Conservation (phyloP, 1,140 invertebrate species). For the Mya arenaria region DNA sequence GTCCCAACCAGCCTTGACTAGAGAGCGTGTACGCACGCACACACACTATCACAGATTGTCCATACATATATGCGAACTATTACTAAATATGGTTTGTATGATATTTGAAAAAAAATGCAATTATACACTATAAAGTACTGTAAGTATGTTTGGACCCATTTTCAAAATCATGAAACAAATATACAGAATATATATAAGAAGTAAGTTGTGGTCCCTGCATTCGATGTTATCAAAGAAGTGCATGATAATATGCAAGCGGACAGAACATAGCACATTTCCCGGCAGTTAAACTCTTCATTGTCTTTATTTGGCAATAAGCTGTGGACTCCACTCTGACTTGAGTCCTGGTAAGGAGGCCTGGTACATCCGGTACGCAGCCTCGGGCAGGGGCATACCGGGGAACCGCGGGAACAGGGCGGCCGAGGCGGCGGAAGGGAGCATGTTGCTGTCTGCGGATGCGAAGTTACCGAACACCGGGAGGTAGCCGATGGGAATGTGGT, state of each 20-base stretch:
- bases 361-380: conserved; percentile 37
- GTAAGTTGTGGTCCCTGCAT: no score
- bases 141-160: no score
- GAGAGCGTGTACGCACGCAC: no score
- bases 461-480: conserved; percentile 33
- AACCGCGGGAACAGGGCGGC: conserved; percentile 22
- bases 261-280: background rate
- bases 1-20: no score
- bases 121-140: no score
- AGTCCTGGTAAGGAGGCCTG: conserved; percentile 16
- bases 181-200: no score
- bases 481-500: conserved; percentile 29
- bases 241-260: background rate
- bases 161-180: no score
- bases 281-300: background rate
- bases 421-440: background rate
- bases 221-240: background rate
- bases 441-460: background rate
- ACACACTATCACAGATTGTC: no score
- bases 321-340: background rate
- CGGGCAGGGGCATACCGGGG: conserved; percentile 7
- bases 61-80: no score
- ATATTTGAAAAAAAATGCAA: no score
- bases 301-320: conserved; percentile 28
- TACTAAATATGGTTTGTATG: no score